Percentiles rank a stretch among this genome's conserved stretches.
Evolutionary conservation across 2,797 vertebrate species (phyloP).

Genomic region (Mallotus villosus): DNA sequence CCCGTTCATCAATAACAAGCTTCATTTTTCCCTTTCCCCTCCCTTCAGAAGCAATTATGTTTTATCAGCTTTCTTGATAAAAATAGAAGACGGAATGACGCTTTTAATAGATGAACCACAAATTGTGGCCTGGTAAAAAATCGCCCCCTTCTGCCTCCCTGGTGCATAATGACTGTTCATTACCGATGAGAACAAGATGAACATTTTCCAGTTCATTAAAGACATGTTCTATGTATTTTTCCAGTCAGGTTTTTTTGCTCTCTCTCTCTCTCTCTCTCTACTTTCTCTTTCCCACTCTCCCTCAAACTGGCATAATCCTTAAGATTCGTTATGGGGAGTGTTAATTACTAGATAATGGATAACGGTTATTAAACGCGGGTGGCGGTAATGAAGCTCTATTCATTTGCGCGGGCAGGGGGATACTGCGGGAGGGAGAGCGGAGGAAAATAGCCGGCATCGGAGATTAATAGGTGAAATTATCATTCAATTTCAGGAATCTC

Average conservation of each 20-base stretch:
- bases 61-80: constrained; percentile 95
- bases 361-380: constrained; percentile 97
- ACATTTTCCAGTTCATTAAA: constrained; percentile 99
- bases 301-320: constrained; percentile 88
- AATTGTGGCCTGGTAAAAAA: constrained; percentile 84
- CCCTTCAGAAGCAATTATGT: constrained; percentile 80
- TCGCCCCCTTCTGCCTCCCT: constrained; percentile 80
- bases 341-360: constrained; percentile 99
- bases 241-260: constrained; percentile 48
- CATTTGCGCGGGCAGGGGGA: constrained; percentile 85
- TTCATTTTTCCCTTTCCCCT: constrained; percentile 57
- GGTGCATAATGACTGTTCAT: constrained; percentile 96
- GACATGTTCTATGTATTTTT: constrained; percentile 95
- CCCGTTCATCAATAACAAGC: constrained; percentile 69
- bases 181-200: constrained; percentile 96
- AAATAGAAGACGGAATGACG: constrained; percentile 98
- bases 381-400: constrained; percentile 97
- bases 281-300: constrained; percentile 46
- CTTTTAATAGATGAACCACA: constrained; percentile 95
- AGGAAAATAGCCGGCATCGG: constrained; percentile 93
- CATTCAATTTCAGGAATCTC: constrained; percentile 99
- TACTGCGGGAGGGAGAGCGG: constrained; percentile 64
- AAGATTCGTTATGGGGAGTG: constrained; percentile 96
- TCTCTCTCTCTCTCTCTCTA: constrained; percentile 1
- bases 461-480: constrained; percentile 99